Conservation (phyloP, 37 sponge, comb jelly and placozoan species). For the Cliona cf. orientalis region DNA sequence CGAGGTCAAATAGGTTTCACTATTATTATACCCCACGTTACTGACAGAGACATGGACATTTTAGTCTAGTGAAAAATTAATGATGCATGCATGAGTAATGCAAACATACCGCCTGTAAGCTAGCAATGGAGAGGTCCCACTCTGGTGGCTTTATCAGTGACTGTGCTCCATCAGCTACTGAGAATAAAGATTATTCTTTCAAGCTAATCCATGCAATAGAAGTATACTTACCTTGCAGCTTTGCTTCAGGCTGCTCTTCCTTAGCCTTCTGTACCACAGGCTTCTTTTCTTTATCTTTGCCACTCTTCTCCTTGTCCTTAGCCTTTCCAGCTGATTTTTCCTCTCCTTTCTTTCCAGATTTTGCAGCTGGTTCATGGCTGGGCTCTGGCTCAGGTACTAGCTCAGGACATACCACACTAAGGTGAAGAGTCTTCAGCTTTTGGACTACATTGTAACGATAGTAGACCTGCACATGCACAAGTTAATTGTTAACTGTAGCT, state of each 20-base stretch:
- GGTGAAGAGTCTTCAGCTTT: constrained; percentile 50
- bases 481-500: neutral
- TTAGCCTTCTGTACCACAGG: neutral
- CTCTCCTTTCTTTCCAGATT: constrained; percentile 35
- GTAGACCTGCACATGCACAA: constrained; percentile 39
- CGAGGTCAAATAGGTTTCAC: no score
- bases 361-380: neutral
- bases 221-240: constrained; percentile 14
- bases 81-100: neutral
- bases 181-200: neutral
- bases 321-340: constrained; percentile 8
- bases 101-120: constrained; percentile 50
- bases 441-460: constrained; percentile 53
- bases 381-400: neutral
- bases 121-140: constrained; percentile 75
- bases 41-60: no score
- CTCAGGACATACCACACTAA: constrained; percentile 23
- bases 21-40: no score
- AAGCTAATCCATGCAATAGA: neutral
- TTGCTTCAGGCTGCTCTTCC: neutral
- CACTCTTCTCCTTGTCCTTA: constrained; percentile 28
- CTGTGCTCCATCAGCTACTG: neutral
- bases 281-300: constrained; percentile 37
- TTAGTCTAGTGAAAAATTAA: neutral
- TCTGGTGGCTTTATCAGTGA: constrained; percentile 47